These are phyloP conservation scores for Lagopus muta DNA, from an alignment of 2,113 vertebrate species.

Conservation along the genomic window DNA sequence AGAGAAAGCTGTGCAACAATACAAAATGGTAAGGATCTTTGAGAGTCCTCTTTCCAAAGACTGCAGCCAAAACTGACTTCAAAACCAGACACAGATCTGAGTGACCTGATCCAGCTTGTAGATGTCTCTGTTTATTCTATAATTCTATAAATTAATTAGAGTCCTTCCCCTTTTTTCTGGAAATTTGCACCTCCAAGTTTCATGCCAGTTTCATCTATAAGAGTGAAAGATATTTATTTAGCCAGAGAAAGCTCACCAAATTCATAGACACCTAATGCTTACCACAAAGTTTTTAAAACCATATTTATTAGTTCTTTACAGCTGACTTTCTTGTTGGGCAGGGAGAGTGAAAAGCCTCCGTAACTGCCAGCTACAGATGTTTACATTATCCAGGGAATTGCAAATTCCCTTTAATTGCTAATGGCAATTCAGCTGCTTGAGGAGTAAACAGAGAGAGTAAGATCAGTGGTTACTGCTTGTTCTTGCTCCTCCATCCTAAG, in stretches of 20 bases:
- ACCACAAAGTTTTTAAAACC: background rate
- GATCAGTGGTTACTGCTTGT: background rate
- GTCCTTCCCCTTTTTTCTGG: background rate
- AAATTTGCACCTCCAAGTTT: background rate
- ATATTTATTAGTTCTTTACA: background rate
- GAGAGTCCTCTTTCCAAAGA: background rate
- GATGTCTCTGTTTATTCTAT: too few relatives aligned
- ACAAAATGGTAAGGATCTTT: fast-evolving
- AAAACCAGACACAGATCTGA: too few relatives aligned
- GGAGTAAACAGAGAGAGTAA: background rate
- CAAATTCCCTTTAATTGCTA: conserved; percentile 19
- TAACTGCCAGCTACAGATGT: conserved; percentile 19
- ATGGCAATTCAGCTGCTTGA: background rate
- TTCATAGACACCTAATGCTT: background rate
- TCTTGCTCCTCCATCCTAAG: background rate
- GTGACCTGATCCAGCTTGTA: too few relatives aligned
- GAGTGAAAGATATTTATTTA: background rate
- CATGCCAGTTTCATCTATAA: background rate
- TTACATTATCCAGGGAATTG: conserved; percentile 7
- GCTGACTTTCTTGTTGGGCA: background rate
- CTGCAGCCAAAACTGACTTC: background rate
- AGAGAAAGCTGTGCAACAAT: background rate
- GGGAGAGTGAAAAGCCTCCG: background rate
- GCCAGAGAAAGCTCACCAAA: background rate
- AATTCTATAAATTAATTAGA: background rate